A percentile compares a stretch with the other conserved stretches of the same genome.
Conservation (phyloP, 1,140 invertebrate species). For the Cydia pomonella region DNA sequence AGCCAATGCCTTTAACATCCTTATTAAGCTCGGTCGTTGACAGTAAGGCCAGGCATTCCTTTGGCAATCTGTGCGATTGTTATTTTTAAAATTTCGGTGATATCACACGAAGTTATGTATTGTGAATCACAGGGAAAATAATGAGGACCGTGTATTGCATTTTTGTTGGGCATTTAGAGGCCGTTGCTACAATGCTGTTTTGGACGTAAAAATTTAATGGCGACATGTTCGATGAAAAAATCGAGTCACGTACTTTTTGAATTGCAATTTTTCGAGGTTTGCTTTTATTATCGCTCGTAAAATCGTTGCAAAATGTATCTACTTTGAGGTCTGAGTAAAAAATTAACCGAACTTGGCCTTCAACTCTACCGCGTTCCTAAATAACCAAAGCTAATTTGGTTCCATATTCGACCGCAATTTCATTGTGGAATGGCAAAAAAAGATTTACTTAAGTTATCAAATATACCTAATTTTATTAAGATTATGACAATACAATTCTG, state of each 20-base stretch:
- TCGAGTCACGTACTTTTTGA: constrained; percentile 11
- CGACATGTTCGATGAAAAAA: not conserved
- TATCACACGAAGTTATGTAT: constrained; percentile 22
- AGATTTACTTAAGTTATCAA: not conserved
- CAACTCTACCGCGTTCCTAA: not conserved
- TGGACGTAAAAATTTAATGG: not conserved
- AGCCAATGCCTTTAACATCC: constrained; percentile 13
- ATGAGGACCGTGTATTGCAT: not conserved
- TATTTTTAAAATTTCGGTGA: constrained; percentile 15
- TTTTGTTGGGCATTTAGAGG: not conserved
- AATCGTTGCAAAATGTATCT: not conserved
- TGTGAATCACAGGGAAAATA: not conserved
- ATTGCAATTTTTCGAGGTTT: not conserved
- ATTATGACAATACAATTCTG: too few relatives aligned
- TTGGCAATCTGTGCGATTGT: constrained; percentile 16
- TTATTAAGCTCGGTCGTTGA: constrained; percentile 30
- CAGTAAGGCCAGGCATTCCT: constrained; percentile 16
- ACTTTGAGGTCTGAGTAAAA: not conserved
- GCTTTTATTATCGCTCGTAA: not conserved
- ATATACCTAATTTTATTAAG: not conserved
- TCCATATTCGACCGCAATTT: not conserved
- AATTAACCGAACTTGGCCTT: not conserved
- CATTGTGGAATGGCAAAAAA: not conserved
- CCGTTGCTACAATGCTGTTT: not conserved
- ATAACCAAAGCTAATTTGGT: not conserved